Percentiles rank a stretch among this genome's conserved stretches.
These are phyloP conservation scores for Lethrus apterus DNA, from an alignment of 1,140 invertebrate species.

Conservation along the genomic window DNA sequence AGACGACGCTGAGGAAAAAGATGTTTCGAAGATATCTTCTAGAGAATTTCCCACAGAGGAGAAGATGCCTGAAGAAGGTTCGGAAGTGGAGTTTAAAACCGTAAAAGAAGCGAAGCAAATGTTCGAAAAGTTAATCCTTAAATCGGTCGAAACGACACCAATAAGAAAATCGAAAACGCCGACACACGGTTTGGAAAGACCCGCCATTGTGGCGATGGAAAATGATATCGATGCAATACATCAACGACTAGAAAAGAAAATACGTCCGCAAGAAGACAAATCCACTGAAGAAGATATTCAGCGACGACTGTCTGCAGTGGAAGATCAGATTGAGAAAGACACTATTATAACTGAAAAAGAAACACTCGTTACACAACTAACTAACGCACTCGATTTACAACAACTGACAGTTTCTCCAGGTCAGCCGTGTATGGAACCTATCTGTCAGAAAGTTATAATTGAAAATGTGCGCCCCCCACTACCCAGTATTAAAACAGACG, in stretches of 20 bases:
- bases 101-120: conserved; percentile 50
- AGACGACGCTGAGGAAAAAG: not conserved
- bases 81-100: conserved; percentile 31
- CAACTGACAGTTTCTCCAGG: not conserved
- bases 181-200: not conserved
- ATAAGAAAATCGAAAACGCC: conserved; percentile 21
- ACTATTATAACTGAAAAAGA: conserved; percentile 3
- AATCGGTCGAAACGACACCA: conserved; percentile 30
- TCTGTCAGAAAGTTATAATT: conserved; percentile 15
- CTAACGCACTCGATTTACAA: conserved; percentile 2
- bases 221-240: conserved; percentile 9
- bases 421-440: conserved; percentile 11
- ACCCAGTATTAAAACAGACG: no score
- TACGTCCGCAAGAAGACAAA: not conserved
- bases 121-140: conserved; percentile 45
- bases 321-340: conserved; percentile 6
- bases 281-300: conserved; percentile 15
- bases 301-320: conserved; percentile 18
- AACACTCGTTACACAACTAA: not conserved
- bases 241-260: conserved; percentile 2
- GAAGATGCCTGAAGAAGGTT: conserved; percentile 25
- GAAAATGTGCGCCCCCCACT: not conserved
- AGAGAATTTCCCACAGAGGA: not conserved
- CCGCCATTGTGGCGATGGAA: no score
- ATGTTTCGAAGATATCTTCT: not conserved